phyloP scores from a whole-genome alignment of 2,888 invertebrate species.

The Carpatolechia fugitivella region DNA sequence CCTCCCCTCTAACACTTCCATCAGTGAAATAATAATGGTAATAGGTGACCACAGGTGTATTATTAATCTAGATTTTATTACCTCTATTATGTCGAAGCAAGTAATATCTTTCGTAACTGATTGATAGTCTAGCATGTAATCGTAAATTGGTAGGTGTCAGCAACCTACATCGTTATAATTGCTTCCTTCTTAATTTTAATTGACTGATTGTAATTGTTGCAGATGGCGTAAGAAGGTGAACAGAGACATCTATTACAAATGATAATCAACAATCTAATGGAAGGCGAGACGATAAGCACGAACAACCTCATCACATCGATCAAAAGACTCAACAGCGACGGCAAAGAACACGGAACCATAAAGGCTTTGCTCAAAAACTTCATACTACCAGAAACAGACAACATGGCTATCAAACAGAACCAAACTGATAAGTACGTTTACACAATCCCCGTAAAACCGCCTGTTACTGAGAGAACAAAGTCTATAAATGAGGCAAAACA shows the following conservation, averaged over 20 bases:
- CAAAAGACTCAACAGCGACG: slow-evolving; percentile 54
- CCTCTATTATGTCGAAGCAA: slow-evolving; percentile 18
- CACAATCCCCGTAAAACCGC: slow-evolving; percentile 57
- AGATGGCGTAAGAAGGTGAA: slow-evolving; percentile 70
- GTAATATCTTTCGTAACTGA: slow-evolving; percentile 34
- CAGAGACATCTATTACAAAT: slow-evolving; percentile 57
- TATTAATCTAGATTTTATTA: slow-evolving; percentile 12
- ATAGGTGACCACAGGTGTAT: slow-evolving; percentile 7
- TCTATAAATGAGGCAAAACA: slow-evolving; percentile 63
- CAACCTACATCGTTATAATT: not conserved
- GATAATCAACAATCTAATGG: slow-evolving; percentile 64
- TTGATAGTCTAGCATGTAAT: slow-evolving; percentile 15
- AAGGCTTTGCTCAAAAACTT: slow-evolving; percentile 65
- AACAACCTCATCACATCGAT: slow-evolving; percentile 61
- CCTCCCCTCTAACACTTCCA: too few relatives aligned
- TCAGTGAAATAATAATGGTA: not conserved
- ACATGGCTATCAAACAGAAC: slow-evolving; percentile 71
- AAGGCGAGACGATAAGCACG: slow-evolving; percentile 58
- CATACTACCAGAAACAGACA: slow-evolving; percentile 59
- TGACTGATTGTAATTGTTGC: slow-evolving; percentile 45
- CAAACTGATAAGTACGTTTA: slow-evolving; percentile 60
- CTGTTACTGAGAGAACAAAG: slow-evolving; percentile 51
- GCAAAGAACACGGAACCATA: slow-evolving; percentile 59
- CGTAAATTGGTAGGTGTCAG: slow-evolving; percentile 8
- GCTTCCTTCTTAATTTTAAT: slow-evolving; percentile 16